Evolutionary conservation across 1,140 invertebrate species (phyloP).

Genomic region (Mesaphorura yosii): DNA sequence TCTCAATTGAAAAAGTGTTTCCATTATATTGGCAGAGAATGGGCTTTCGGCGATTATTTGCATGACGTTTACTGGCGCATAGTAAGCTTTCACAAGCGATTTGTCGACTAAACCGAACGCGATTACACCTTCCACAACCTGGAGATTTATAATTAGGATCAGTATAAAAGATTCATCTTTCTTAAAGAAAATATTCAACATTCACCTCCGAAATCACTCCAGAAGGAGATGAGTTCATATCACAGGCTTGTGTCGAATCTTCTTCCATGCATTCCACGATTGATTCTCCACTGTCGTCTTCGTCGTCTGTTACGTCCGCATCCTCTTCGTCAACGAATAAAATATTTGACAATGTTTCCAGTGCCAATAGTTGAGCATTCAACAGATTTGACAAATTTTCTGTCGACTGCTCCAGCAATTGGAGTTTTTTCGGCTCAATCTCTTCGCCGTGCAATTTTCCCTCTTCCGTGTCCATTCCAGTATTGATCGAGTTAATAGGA

Average conservation of each 20-base stretch:
- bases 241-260: neutral
- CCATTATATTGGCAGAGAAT: conserved; percentile 4
- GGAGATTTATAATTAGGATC: neutral
- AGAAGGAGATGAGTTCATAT: neutral
- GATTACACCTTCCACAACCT: conserved; percentile 37
- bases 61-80: conserved; percentile 38
- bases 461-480: conserved; percentile 10
- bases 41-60: conserved; percentile 31
- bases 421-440: conserved; percentile 11
- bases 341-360: conserved; percentile 25
- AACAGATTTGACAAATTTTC: conserved; percentile 5
- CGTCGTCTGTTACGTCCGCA: conserved; percentile 1
- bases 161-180: neutral
- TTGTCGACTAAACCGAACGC: conserved; percentile 39
- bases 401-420: neutral
- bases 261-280: conserved; percentile 6
- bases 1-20: conserved; percentile 33
- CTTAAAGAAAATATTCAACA: too few species aligned
- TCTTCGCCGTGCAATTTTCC: neutral
- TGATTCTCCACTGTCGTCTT: conserved; percentile 4
- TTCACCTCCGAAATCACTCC: neutral
- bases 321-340: conserved; percentile 18
- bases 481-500: conserved; percentile 5
- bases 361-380: conserved; percentile 11
- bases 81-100: conserved; percentile 3